Evolutionary conservation across 2,888 invertebrate species (phyloP), one percentile per base, ranked within the genome.

Genomic region (Dermolepida albohirtum): DNA sequence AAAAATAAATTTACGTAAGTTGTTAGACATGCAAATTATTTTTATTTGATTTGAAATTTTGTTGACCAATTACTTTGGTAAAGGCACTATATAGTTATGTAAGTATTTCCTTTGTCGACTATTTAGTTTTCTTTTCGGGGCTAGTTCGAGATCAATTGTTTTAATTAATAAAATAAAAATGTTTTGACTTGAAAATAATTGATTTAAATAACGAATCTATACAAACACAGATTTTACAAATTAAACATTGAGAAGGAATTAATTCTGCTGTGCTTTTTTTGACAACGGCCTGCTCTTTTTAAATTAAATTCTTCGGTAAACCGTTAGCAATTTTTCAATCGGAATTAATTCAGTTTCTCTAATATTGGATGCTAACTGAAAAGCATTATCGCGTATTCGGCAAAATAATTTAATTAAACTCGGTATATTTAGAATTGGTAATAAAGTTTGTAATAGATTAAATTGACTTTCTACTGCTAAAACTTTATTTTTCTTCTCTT

Each of bases 281-380:
- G 17, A 55, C 12, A 57, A 44, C 5, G 44, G 22, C 29, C 14
- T 14, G 27, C 44, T 59, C 27, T 22, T 59, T 29, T 43, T 29
- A 59, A 59, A 59, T 59, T 59, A 59, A 59, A 59, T 59, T 59
- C 59, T 59, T 59, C 29, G 59, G 59, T 44, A 17, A 41, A 59
- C 59, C 59, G 29, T 59, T 47, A 22, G 10, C 27, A 44, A 59
- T 59, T 59, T 59, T 44, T 59, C 59, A 59, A 44, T 29, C 12
- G 59, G 44, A 59, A 59, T 59, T 43, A 47, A 59, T 59, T 59
- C 44, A 54, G 54, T 54, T 54, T 41, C 54, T 40, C 54, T 54
- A 54, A 41, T 54, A 54, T 54, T 40, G 16, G 8, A 14, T 14
- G 39, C 17, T 8, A 40, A 54, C 40, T 17, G 54, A 40, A 54